phyloP scores from a whole-genome alignment of 2,888 invertebrate species.

The Apamea epomidion region DNA sequence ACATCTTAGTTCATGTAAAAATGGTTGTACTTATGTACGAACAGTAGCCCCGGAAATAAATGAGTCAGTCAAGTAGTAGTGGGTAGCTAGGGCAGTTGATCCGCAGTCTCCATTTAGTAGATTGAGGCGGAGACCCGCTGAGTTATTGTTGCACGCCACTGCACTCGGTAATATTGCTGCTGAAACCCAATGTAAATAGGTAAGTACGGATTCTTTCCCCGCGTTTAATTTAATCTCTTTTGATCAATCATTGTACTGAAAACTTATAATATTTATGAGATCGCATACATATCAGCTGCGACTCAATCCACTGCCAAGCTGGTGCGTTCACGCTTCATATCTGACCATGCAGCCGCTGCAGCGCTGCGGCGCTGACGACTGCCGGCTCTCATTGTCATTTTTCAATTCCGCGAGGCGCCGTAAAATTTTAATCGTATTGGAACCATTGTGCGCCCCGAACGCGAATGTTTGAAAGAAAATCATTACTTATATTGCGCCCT shows the following conservation, averaged over 20 bases:
- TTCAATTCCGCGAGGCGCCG: constrained; percentile 55
- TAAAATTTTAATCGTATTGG: constrained; percentile 59
- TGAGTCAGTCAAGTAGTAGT: constrained; percentile 16
- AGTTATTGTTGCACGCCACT: constrained; percentile 28
- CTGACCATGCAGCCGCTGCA: constrained; percentile 5
- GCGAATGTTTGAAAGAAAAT: constrained; percentile 62
- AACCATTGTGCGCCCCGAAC: constrained; percentile 44
- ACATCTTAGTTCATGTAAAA: no score
- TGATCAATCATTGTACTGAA: background rate
- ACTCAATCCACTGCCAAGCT: background rate
- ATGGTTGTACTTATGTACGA: background rate
- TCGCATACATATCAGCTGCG: background rate
- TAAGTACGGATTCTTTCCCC: background rate
- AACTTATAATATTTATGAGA: background rate
- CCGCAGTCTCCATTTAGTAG: constrained; percentile 51
- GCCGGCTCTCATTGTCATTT: constrained; percentile 62
- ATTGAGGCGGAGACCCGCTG: constrained; percentile 43
- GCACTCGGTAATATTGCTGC: constrained; percentile 17
- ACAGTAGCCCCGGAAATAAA: constrained; percentile 13
- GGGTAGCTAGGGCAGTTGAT: background rate
- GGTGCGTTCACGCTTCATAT: constrained; percentile 14
- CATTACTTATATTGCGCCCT: constrained; percentile 49
- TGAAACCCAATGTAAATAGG: background rate
- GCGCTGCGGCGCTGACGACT: background rate
- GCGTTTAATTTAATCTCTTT: background rate